Evolutionary conservation across 1,140 invertebrate species (phyloP).

Genomic region (Zaprionus inermis): DNA sequence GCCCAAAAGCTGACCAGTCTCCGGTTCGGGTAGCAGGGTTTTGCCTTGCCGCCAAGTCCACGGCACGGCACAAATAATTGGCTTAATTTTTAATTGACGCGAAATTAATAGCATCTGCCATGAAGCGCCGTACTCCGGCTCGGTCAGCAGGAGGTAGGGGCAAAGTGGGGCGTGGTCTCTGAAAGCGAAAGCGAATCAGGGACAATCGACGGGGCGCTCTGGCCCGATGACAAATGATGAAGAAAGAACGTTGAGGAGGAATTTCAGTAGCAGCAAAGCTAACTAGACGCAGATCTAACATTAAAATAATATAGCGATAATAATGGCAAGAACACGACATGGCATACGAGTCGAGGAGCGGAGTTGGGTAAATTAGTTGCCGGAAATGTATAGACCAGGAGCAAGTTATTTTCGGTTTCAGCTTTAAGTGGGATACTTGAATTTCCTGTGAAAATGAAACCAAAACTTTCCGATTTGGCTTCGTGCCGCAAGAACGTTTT

Average conservation of each 20-base stretch:
- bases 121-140: neutral
- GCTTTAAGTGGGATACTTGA: neutral
- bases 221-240: slow-evolving; percentile 41
- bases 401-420: neutral
- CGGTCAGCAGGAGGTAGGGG: too few species aligned
- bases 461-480: neutral
- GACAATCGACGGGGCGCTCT: slow-evolving; percentile 6
- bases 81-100: slow-evolving; percentile 82
- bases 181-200: slow-evolving; percentile 63
- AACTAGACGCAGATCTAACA: neutral
- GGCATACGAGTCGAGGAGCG: too few species aligned
- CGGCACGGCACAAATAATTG: slow-evolving; percentile 73
- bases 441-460: neutral
- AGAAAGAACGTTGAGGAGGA: neutral
- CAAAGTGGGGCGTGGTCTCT: slow-evolving; percentile 26
- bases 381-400: neutral
- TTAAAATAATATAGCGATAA: slow-evolving; percentile 5
- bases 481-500: neutral
- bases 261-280: neutral
- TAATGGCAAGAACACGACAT: neutral
- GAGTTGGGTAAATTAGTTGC: neutral
- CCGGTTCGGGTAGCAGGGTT: slow-evolving; percentile 34
- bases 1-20: slow-evolving; percentile 36
- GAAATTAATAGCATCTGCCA: slow-evolving; percentile 77
- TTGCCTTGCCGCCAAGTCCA: slow-evolving; percentile 26